Base-by-base conservation (phyloP, 2,888 invertebrate genomes). In the Phengaris alcon region DNA sequence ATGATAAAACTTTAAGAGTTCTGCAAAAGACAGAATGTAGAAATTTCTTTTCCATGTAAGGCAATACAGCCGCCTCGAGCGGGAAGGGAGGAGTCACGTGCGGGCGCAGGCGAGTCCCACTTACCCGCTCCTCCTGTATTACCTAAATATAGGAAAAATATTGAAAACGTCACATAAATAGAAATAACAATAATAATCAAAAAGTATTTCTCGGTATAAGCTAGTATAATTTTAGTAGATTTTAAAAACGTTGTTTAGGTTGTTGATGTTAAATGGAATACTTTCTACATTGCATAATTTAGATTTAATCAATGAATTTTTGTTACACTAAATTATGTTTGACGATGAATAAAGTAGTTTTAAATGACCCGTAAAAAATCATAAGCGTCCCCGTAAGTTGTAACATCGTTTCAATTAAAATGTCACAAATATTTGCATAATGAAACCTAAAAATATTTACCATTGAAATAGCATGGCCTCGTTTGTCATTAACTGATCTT, bases 91-190 rank as follows among this genome's bases (percentile, higher is more conserved):
- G 12, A 64, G 64, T 64, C 64, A 64, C 64, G 64, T 64, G 64
- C 64, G 44, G 64, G 35, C 64, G 64, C 35, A 15, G 13, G 35
- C 35, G 64, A 44, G 64, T 64, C 64, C 6, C 64, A 64, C 64
- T 35, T 64, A 64, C 6, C 48, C 48, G 6, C 52, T 52, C 52
- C 52, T 64, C 64, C 64, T 35, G 64, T 64, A 6, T 64, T 10
- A 64, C 13, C 64, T 44, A 44, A 64, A 64, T 64, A 64, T 13
- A 64, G 64, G 64, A 64, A 44, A 64, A 64, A 64, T 64, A 64
- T 64, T 64, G 64, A 64, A 64, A 44, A 12, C 35, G 6, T 64
- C 35, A 64, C 64, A 64, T 5, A 64, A 64, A 64, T 64, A 64
- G 35, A 64, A 44, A 35, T 64, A 44, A 35, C 22, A 35, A 35